Evolutionary conservation across 2,888 invertebrate species (phyloP), one percentile per base, ranked within the genome.

Genomic region (Sphaerophoria taeniata): DNA sequence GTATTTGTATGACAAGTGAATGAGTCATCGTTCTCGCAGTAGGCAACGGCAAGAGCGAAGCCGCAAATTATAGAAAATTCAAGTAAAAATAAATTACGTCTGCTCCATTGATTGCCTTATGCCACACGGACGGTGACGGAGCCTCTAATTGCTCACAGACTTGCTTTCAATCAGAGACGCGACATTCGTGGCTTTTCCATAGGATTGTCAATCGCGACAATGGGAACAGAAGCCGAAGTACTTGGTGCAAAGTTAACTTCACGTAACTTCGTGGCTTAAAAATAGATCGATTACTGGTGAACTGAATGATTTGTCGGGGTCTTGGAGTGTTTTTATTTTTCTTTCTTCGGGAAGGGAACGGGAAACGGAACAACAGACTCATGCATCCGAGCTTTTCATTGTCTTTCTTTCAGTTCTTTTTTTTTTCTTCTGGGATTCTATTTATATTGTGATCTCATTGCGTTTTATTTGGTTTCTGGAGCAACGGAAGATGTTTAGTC

Each of bases 381-480:
- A 43, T 31, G 34, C 14, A 71, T 51, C 49, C 47, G 49, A 60
- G 60, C 16, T 39, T 47, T 55, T 75, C 71, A 84, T 84, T 84
- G 51, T 53, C 75, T 84, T 69, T 7, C 11, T 16, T 49, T 80
- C 61, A 16, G 34, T 53, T 24, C 9, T 24, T 51, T 3, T 24
- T 7, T 49, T 49, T 14, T n/a, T 47, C 6, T 4, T 47, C 70
- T 31, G 16, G 43, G 45, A 69, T 84, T 84, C 84, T 84, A 84
- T 84, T 84, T 84, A 49, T 84, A 84, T 49, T 72, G 80, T 84
- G 84, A 80, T 84, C 84, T 80, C 84, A 84, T 84, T 84, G 43
- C 47, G 70, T 33, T 60, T 56, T 7, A 12, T 56, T 71, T 61
- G 16, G 24, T 76, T 79, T 67, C 71, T 72, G 61, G 58, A 72